These are phyloP conservation scores for Mythimna loreyi DNA, from an alignment of 2,888 invertebrate species.

Conservation along the genomic window DNA sequence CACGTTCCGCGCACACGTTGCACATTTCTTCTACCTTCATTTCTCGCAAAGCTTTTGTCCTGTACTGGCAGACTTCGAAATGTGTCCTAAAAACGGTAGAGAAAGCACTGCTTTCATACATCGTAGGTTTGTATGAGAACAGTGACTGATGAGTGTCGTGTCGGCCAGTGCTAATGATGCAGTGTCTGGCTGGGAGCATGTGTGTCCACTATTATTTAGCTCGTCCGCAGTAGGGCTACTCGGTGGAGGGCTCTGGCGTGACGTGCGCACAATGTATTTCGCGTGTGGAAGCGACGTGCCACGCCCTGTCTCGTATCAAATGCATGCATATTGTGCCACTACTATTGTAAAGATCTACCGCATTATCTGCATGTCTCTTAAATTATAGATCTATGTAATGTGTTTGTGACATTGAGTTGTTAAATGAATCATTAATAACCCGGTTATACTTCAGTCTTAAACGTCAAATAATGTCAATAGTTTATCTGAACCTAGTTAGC, in stretches of 20 bases:
- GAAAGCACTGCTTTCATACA: slow-evolving; percentile 47
- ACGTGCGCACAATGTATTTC: slow-evolving; percentile 57
- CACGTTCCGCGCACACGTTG: slow-evolving; percentile 50
- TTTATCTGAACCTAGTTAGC: slow-evolving; percentile 25
- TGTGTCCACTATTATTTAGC: slow-evolving; percentile 54
- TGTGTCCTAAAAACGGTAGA: slow-evolving; percentile 47
- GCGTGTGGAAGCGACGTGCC: slow-evolving; percentile 61
- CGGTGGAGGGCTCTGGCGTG: slow-evolving; percentile 53
- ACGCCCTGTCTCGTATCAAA: slow-evolving; percentile 60
- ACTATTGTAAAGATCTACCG: slow-evolving; percentile 30
- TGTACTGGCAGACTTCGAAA: slow-evolving; percentile 34
- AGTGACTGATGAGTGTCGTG: slow-evolving; percentile 37
- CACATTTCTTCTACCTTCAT: slow-evolving; percentile 57
- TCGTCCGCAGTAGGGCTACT: slow-evolving; percentile 44
- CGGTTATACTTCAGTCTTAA: slow-evolving; percentile 8
- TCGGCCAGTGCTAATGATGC: slow-evolving; percentile 55
- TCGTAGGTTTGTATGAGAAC: slow-evolving; percentile 25
- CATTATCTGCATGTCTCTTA: slow-evolving; percentile 24
- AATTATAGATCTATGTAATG: not conserved
- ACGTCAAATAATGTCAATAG: slow-evolving; percentile 36
- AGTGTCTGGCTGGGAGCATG: slow-evolving; percentile 39
- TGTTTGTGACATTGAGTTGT: not conserved
- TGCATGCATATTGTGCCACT: slow-evolving; percentile 47
- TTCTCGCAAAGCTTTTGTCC: slow-evolving; percentile 51
- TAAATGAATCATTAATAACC: slow-evolving; percentile 9